Evolutionary conservation across 2,888 invertebrate genomes (phyloP).

Genomic region (Drosophila pseudotalamancana): DNA sequence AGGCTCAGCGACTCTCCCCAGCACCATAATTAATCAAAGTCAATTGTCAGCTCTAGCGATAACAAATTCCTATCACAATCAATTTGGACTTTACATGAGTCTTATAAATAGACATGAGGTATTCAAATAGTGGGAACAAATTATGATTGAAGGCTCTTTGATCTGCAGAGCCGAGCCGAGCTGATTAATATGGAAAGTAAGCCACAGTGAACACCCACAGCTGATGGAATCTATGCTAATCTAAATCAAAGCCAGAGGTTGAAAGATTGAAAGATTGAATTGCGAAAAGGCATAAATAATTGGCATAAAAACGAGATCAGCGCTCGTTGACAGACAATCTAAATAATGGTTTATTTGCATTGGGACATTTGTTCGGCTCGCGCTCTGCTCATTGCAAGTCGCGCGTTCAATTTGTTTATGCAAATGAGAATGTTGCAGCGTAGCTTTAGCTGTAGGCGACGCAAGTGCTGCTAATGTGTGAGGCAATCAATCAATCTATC

Average conservation of each 20-base stretch:
- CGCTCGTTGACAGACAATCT: slow-evolving; percentile 60
- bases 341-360: slow-evolving; percentile 56
- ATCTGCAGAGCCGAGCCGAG: not conserved
- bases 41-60: slow-evolving; percentile 31
- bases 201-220: slow-evolving; percentile 42
- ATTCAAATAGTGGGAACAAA: slow-evolving; percentile 3
- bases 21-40: slow-evolving; percentile 35
- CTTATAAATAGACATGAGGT: slow-evolving; percentile 1
- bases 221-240: slow-evolving; percentile 9
- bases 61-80: slow-evolving; percentile 7
- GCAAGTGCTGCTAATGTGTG: slow-evolving; percentile 49
- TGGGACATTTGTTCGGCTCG: slow-evolving; percentile 48
- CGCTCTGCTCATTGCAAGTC: slow-evolving; percentile 44
- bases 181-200: slow-evolving; percentile 1
- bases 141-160: slow-evolving; percentile 3
- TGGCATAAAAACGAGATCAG: slow-evolving; percentile 57
- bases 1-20: not conserved
- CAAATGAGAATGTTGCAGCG: slow-evolving; percentile 29
- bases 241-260: not conserved
- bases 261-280: not conserved
- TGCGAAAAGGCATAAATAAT: slow-evolving; percentile 50
- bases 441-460: slow-evolving; percentile 25
- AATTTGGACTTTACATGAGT: not conserved
- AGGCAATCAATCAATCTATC: too few relatives aligned
- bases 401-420: slow-evolving; percentile 55